phyloP scores from a whole-genome alignment of 2,797 vertebrate species.

The Falco cherrug region DNA sequence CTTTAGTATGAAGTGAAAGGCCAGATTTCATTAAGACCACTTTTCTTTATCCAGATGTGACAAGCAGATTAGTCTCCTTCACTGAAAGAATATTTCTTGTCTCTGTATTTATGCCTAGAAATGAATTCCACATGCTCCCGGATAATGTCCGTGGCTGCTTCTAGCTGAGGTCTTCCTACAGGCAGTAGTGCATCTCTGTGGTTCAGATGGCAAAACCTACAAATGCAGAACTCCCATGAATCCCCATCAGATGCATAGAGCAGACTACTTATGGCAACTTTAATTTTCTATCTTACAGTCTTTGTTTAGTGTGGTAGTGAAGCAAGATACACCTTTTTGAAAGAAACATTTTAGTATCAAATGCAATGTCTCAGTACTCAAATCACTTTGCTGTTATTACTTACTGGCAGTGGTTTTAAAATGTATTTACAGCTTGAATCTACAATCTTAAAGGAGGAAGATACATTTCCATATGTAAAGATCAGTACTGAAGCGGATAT shows the following conservation, averaged over 20 bases:
- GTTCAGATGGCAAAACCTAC: neutral
- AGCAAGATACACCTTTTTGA: neutral
- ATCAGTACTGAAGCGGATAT: neutral
- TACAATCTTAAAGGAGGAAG: neutral
- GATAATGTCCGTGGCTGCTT: neutral
- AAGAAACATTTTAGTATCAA: neutral
- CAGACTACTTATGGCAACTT: neutral
- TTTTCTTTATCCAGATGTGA: neutral
- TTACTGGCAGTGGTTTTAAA: neutral
- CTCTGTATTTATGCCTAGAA: neutral
- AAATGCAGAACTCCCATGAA: neutral
- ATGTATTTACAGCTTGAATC: neutral
- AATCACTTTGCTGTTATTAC: neutral
- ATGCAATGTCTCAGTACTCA: neutral
- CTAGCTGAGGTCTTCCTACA: neutral
- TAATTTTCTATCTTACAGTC: neutral
- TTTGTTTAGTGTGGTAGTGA: neutral
- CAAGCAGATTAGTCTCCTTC: neutral
- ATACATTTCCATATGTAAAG: neutral
- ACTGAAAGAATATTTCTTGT: neutral
- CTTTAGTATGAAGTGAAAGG: neutral
- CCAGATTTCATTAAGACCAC: neutral
- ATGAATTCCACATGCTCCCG: neutral
- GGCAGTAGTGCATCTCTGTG: neutral
- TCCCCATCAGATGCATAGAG: accelerated